A percentile compares a stretch with the other conserved stretches of the same genome.
Evolutionary conservation across 2,113 vertebrate genomes (phyloP).

Genomic region (Nibea coibor): DNA sequence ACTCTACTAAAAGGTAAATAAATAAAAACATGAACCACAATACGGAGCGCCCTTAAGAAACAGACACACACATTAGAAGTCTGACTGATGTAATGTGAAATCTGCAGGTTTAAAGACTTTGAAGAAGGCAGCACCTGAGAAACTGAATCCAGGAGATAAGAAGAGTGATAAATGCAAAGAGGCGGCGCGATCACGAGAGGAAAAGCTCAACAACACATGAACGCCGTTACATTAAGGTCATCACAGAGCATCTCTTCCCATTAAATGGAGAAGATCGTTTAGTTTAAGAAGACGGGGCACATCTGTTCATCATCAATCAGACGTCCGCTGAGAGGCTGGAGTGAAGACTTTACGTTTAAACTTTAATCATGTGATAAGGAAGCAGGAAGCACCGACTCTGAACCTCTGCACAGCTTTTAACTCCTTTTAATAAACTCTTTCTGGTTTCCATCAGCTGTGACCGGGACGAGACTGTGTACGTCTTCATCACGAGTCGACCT

Average conservation of each 20-base stretch:
- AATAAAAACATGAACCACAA: conserved; percentile 22
- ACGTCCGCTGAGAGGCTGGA: not conserved
- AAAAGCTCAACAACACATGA: not conserved
- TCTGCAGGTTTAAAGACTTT: conserved; percentile 66
- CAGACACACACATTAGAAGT: conserved; percentile 4
- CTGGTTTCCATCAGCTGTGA: not conserved
- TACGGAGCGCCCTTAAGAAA: conserved; percentile 20
- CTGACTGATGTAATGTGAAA: conserved; percentile 8
- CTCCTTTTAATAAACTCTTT: not conserved
- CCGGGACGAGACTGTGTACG: too few species aligned
- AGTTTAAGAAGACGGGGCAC: not conserved
- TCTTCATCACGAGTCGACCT: too few species aligned
- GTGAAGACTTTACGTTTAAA: not conserved
- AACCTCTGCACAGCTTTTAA: not conserved
- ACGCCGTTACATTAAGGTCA: not conserved
- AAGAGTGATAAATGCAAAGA: not conserved
- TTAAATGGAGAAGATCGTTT: not conserved
- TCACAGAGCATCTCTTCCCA: not conserved
- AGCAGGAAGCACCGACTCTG: not conserved
- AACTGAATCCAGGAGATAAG: conserved; percentile 14
- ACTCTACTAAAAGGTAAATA: conserved; percentile 45
- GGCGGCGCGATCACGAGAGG: not conserved
- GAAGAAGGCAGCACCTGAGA: conserved; percentile 62
- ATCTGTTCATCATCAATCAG: not conserved
- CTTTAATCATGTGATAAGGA: not conserved